Conservation (phyloP, 1,140 invertebrate genomes). For the Leptopilina clavipes region DNA sequence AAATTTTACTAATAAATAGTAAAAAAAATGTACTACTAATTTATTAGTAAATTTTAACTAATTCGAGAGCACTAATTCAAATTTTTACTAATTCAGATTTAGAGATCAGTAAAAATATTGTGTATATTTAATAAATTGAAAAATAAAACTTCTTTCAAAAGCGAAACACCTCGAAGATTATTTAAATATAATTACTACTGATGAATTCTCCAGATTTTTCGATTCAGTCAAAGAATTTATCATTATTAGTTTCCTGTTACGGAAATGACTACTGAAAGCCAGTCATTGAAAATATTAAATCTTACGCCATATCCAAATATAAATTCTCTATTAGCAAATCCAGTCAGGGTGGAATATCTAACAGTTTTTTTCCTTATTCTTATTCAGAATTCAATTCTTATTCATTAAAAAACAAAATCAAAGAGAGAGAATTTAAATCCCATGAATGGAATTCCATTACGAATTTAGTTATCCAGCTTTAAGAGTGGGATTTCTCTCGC, state of each 20-base stretch:
- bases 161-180: background rate
- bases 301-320: background rate
- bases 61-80: background rate
- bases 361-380: background rate
- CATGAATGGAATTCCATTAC: background rate
- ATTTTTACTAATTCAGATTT: too few species aligned
- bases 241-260: background rate
- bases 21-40: too few species aligned
- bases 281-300: conserved; percentile 16
- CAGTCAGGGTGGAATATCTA: background rate
- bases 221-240: background rate
- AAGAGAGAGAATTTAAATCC: background rate
- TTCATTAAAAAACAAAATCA: background rate
- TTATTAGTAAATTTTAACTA: too few species aligned
- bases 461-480: conserved; percentile 3
- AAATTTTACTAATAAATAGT: too few species aligned
- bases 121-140: too few species aligned
- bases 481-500: background rate
- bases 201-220: background rate
- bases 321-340: background rate
- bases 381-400: background rate
- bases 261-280: background rate
- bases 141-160: too few species aligned
- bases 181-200: background rate
- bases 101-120: too few species aligned